phyloP scores from a whole-genome alignment of 1,140 invertebrate genomes.

The Mylabris phalerata region DNA sequence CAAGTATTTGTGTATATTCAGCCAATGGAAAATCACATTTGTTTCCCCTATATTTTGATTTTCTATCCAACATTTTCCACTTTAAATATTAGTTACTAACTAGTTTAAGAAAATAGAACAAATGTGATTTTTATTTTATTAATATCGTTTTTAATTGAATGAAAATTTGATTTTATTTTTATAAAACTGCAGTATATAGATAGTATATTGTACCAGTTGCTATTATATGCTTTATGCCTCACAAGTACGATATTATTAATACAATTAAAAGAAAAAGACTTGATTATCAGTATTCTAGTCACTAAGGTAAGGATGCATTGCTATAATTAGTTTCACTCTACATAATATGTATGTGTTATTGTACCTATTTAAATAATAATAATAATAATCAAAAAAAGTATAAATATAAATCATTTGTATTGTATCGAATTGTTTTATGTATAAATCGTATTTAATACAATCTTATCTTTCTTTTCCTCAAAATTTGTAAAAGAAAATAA shows the following conservation, averaged over 20 bases:
- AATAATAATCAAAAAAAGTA: no score
- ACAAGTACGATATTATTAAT: constrained; percentile 11
- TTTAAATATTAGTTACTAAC: no score
- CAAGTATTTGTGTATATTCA: constrained; percentile 19
- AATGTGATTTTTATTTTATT: no score
- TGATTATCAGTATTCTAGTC: constrained; percentile 44
- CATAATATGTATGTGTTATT: constrained; percentile 27
- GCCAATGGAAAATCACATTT: constrained; percentile 17
- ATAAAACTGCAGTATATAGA: no score
- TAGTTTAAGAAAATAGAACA: no score
- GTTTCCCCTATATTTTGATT: neutral
- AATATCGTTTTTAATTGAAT: no score
- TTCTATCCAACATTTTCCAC: no score
- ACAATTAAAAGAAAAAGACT: constrained; percentile 34
- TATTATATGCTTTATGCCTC: constrained; percentile 24
- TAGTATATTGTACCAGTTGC: neutral
- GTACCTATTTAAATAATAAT: constrained; percentile 29
- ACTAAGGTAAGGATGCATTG: constrained; percentile 35
- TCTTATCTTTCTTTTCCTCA: constrained; percentile 1
- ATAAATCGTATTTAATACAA: constrained; percentile 23
- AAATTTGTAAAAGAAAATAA: neutral
- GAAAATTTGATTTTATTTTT: no score
- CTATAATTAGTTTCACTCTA: constrained; percentile 23
- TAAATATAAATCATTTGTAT: constrained; percentile 34
- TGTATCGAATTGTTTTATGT: constrained; percentile 35